Evolutionary conservation across 2,888 invertebrate genomes (phyloP).

Genomic region (Lasioglossum villosulum): DNA sequence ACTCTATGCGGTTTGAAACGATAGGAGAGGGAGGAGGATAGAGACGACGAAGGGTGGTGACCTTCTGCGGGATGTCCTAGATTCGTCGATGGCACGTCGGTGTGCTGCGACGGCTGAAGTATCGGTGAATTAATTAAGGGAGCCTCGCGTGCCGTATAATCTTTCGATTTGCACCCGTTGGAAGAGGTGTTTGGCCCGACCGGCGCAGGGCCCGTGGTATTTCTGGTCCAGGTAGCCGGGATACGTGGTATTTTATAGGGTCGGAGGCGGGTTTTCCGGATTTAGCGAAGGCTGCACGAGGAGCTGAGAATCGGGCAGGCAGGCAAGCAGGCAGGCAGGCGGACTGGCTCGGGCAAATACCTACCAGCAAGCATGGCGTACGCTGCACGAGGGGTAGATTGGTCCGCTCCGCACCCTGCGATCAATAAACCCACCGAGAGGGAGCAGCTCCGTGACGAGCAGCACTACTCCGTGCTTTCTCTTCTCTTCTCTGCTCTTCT

Average conservation of each 20-base stretch:
- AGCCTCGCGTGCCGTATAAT: background rate
- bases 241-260: constrained; percentile 35
- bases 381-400: constrained; percentile 72
- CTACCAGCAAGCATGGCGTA: constrained; percentile 72
- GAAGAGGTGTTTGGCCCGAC: background rate
- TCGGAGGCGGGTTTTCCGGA: constrained; percentile 49
- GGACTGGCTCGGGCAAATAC: constrained; percentile 64
- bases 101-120: background rate
- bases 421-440: constrained; percentile 79
- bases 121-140: constrained; percentile 35
- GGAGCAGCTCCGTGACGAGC: constrained; percentile 72
- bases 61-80: constrained; percentile 39
- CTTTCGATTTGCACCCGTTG: background rate
- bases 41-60: constrained; percentile 51
- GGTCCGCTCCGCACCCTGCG: constrained; percentile 77
- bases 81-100: constrained; percentile 21
- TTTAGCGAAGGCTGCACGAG: constrained; percentile 48
- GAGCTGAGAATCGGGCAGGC: constrained; percentile 43
- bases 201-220: constrained; percentile 24
- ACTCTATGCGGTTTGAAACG: background rate
- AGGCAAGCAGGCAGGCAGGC: constrained; percentile 26
- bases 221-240: constrained; percentile 56
- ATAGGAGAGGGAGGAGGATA: background rate
- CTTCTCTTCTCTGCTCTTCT: constrained; percentile 18
- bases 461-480: constrained; percentile 63